Evolutionary conservation across 1,140 invertebrate genomes (phyloP).

Genomic region (Macrosteles quadrilineatus): DNA sequence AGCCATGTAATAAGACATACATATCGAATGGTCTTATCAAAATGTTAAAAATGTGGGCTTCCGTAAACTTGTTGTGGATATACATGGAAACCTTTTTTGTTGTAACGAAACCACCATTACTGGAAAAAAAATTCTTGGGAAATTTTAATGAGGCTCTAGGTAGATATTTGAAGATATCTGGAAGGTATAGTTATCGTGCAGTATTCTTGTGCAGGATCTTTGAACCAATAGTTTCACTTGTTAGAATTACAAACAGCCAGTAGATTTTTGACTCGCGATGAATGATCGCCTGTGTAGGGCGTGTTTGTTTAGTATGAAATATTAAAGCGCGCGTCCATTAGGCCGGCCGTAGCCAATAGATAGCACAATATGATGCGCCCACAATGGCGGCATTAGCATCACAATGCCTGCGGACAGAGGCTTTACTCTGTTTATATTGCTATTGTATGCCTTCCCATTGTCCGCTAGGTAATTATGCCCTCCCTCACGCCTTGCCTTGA

Average conservation of each 20-base stretch:
- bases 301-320: not conserved
- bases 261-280: too few relatives aligned
- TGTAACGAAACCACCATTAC: too few relatives aligned
- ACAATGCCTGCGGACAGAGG: constrained; percentile 1
- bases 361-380: constrained; percentile 15
- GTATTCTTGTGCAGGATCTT: too few relatives aligned
- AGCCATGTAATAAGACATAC: too few relatives aligned
- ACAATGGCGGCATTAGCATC: constrained; percentile 1
- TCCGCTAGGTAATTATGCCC: constrained; percentile 16
- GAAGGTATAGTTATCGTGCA: too few relatives aligned
- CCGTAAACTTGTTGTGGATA: not conserved
- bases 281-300: not conserved
- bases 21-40: too few relatives aligned
- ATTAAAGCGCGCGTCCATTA: not conserved
- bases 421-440: constrained; percentile 24
- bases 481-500: constrained; percentile 11
- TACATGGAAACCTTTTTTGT: not conserved
- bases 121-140: too few relatives aligned
- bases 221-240: too few relatives aligned
- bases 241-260: too few relatives aligned
- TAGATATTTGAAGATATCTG: too few relatives aligned
- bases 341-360: not conserved
- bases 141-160: too few relatives aligned
- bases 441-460: constrained; percentile 10
- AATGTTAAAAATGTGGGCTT: too few relatives aligned